Conservation (phyloP, 2,888 invertebrate genomes). For the Drosophila mimica region DNA sequence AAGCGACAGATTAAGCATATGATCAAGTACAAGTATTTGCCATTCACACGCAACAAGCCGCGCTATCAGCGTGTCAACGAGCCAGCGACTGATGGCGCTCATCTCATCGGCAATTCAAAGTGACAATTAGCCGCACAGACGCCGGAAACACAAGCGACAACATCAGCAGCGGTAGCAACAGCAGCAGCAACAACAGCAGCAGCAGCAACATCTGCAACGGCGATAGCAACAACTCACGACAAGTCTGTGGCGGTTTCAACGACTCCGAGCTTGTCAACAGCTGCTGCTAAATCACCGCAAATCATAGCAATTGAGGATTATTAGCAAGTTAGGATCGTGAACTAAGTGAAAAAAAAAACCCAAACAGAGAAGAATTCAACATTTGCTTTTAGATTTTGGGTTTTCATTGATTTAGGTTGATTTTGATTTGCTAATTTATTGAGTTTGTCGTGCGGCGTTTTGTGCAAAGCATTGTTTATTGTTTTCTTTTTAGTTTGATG, state of each 20-base stretch:
- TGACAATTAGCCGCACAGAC: conserved; percentile 86
- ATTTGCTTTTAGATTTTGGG: conserved; percentile 31
- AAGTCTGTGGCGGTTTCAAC: conserved; percentile 51
- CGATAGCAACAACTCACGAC: conserved; percentile 65
- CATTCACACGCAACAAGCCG: conserved; percentile 99
- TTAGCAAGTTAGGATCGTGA: conserved; percentile 56
- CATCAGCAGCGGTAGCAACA: conserved; percentile 53
- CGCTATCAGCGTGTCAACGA: conserved; percentile 91
- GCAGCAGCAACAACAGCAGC: conserved; percentile 54
- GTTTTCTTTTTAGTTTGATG: conserved; percentile 68
- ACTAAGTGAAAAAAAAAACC: conserved; percentile 53
- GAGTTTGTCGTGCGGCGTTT: conserved; percentile 81
- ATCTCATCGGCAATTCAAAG: conserved; percentile 78
- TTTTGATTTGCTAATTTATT: conserved; percentile 62
- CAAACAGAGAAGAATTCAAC: conserved; percentile 33
- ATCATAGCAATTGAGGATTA: conserved; percentile 84
- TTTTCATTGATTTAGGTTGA: conserved; percentile 40
- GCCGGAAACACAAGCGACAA: conserved; percentile 74
- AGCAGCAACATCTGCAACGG: conserved; percentile 27
- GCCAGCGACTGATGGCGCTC: conserved; percentile 54
- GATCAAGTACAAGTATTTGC: conserved; percentile 99
- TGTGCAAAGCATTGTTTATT: conserved; percentile 81
- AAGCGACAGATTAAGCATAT: conserved; percentile 99
- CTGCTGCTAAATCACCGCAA: conserved; percentile 83
- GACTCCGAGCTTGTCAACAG: conserved; percentile 57